Percentiles rank a stretch among this genome's conserved stretches.
Evolutionary conservation across 1,140 invertebrate species (phyloP).

Genomic region (Conopomorpha cramerella): DNA sequence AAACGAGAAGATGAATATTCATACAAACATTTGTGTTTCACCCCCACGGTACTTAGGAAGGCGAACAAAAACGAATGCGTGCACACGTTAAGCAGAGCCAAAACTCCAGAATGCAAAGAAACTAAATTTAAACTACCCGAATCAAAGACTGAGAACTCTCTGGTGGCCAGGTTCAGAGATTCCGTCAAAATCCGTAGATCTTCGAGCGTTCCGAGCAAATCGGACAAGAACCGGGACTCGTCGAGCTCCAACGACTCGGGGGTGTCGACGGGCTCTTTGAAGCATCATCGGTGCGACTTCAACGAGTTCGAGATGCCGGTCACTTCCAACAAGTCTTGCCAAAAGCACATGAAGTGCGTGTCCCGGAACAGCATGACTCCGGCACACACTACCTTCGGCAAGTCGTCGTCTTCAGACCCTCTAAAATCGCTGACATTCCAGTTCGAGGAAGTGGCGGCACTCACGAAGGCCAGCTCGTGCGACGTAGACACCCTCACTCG

Average conservation of each 20-base stretch:
- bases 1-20: conserved; percentile 43
- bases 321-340: conserved; percentile 53
- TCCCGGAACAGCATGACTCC: conserved; percentile 47
- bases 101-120: conserved; percentile 14
- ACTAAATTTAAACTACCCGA: conserved; percentile 33
- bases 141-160: conserved; percentile 31
- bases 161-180: conserved; percentile 52
- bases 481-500: conserved; percentile 64
- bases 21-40: conserved; percentile 31
- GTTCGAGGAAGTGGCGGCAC: conserved; percentile 68
- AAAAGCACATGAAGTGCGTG: conserved; percentile 49
- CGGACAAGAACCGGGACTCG: conserved; percentile 70
- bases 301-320: conserved; percentile 68
- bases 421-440: conserved; percentile 74
- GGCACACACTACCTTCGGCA: conserved; percentile 66
- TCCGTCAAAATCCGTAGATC: conserved; percentile 74
- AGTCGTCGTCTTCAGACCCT: conserved; percentile 75
- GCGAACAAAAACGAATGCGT: conserved; percentile 32
- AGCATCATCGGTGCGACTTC: conserved; percentile 66
- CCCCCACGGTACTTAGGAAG: conserved; percentile 39
- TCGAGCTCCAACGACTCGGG: conserved; percentile 78
- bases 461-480: conserved; percentile 71
- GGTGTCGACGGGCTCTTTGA: conserved; percentile 67
- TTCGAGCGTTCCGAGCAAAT: conserved; percentile 74
- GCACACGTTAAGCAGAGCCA: conserved; percentile 24